These are phyloP conservation scores for Stigmatopora argus DNA, from an alignment of 2,113 vertebrate species.

Conservation along the genomic window DNA sequence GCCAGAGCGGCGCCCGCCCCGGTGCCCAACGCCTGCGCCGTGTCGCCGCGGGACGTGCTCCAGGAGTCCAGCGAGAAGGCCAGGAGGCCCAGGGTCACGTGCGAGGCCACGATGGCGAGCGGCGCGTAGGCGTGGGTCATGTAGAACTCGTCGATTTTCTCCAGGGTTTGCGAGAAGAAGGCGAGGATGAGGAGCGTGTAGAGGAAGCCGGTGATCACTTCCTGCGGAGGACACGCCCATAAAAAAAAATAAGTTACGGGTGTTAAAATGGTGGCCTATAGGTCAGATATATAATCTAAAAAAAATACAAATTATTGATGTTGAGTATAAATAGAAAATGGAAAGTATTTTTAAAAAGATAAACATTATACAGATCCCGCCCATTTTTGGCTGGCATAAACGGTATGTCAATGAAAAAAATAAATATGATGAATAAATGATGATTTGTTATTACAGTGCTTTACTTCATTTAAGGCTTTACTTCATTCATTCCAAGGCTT, in stretches of 20 bases:
- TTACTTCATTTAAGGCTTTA: no score
- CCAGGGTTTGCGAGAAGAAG: constrained; percentile 81
- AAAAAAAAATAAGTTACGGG: background rate
- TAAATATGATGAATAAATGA: no score
- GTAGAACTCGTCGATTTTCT: constrained; percentile 88
- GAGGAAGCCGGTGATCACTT: constrained; percentile 89
- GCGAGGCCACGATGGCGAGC: constrained; percentile 78
- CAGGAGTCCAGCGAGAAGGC: constrained; percentile 94
- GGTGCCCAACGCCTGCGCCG: constrained; percentile 87
- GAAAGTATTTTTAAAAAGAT: no score
- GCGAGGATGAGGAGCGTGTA: constrained; percentile 84
- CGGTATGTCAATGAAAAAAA: no score
- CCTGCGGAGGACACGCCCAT: constrained; percentile 71
- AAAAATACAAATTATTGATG: no score
- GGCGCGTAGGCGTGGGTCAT: constrained; percentile 80
- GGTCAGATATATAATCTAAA: no score
- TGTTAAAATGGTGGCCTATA: no score
- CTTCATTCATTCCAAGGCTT: background rate
- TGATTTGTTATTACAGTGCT: no score
- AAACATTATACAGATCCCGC: no score
- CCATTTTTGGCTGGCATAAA: no score
- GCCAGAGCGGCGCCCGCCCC: constrained; percentile 84
- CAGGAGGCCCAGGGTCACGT: constrained; percentile 84
- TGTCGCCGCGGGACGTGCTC: constrained; percentile 95
- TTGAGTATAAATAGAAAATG: no score